Base-by-base conservation (phyloP, 2,888 invertebrate genomes). In the Uloborus plumipes region DNA sequence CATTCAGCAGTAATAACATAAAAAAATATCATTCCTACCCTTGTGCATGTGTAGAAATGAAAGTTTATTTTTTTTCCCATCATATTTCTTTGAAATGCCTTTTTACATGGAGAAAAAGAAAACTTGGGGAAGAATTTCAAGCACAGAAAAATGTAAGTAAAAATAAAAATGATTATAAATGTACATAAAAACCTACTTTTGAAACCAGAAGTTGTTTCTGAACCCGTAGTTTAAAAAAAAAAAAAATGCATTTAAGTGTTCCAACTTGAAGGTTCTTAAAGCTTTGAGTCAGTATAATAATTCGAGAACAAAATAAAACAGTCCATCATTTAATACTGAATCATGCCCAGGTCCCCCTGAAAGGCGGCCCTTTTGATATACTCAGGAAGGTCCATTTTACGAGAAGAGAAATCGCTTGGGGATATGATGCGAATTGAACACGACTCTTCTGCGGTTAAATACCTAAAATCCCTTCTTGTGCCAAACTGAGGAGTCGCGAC, bases 341-440 rank as follows among this genome's bases (percentile, higher is more conserved):
- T 22, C 67, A 20, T 16, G n/a, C 53, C 31, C 62, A 13, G 53
- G 50, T 49, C 66, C 61, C 67, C 14, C 15, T 61, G 61, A 65
- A 61, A 50, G 66, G 67, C 67, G 76, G 20, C 16, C 55, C 69
- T 64, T 80, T 80, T 80, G 79, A 80, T 69, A 58, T 14, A 31
- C 55, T 31, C 78, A n/a, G 66, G 78, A 72, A 55, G 67, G 79
- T 80, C 79, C 79, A 73, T 80, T 80, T 73, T 67, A 65, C 58
- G 69, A 62, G 69, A 58, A 39, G 55, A 16, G 47, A 59, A 58
- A 18, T 55, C 73, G 26, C 73, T 20, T 53, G 49, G 73, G 73
- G 72, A 69, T 50, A 47, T 51, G 18, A 49, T 39, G 58, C 16
- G 69, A 71, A 71, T 61, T 62, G 66, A 72, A 50, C 58, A 59